Evolutionary conservation across 1,140 invertebrate genomes (phyloP), one percentile per base, ranked within the genome.

Genomic region (Aphidius ervi): DNA sequence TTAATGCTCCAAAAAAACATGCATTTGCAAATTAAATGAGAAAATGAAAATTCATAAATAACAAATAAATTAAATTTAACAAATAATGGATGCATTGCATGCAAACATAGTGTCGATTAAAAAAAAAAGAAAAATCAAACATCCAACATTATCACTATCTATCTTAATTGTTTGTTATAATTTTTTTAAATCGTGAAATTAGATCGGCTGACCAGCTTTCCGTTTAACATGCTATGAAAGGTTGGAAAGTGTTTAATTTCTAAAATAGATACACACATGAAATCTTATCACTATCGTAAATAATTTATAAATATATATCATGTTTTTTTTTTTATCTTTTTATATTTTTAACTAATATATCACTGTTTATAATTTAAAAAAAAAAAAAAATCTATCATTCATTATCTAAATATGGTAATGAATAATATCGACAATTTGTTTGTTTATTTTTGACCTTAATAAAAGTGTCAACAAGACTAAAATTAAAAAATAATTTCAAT

Each of bases 1-100:
- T 54, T 62, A 54, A 66, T 46, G 64, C 64, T 52, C 56, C 54
- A 59, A 46, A 49, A 46, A 55, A 48, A 45, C 46, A 53, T 45
- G 43, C 61, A 49, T 52, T 50, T 53, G 54, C 39, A 55, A 47
- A 56, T 46, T 46, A 58, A 37, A 31, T 40, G 58, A 59, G 45
- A 41, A 48, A 53, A 59, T 52, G 48, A 58, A 43, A 57, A 62
- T 53, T 52, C 42, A 40, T 31, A 53, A 39, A 47, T 41, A 42
- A 50, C 39, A 10, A 46, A 47, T 5, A 43, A 39, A 58, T 48
- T 43, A 46, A 42, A 20, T 56, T n/a, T 10, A 39, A n/a, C 3
- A 2, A 20, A 48, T 48, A 48, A 48, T 48, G 46, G 16, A 6
- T 48, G 50, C 31, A 9, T 52, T 39, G 37, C 50, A 52, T 39